Evolutionary conservation across 2,797 vertebrate species (phyloP).

Genomic region (Podarcis lilfordi): DNA sequence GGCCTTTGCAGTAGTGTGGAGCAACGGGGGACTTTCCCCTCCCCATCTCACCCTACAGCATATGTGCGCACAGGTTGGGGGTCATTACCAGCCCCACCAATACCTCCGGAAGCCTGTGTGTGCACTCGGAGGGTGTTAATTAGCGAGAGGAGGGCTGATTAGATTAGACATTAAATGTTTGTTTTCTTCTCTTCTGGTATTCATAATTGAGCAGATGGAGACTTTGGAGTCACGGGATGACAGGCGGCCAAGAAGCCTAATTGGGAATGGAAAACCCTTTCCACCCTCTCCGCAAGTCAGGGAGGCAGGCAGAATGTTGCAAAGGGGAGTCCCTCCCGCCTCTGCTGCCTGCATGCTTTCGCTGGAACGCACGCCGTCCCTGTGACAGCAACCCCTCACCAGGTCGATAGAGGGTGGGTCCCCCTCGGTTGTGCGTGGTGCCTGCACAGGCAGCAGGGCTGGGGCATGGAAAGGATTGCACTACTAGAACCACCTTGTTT

Average conservation of each 20-base stretch:
- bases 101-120: conserved; percentile 68
- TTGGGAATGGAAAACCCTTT: conserved; percentile 34
- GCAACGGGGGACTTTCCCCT: not conserved
- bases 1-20: not conserved
- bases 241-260: conserved; percentile 31
- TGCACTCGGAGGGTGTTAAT: conserved; percentile 76
- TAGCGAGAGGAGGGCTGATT: conserved; percentile 77
- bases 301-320: not conserved
- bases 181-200: conserved; percentile 62
- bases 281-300: not conserved
- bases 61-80: conserved; percentile 66
- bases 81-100: conserved; percentile 68
- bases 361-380: not conserved
- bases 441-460: not conserved
- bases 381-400: not conserved
- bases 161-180: conserved; percentile 80
- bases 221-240: conserved; percentile 27
- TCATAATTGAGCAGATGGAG: conserved; percentile 68
- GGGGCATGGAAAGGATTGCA: not conserved
- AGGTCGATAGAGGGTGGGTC: no score
- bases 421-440: not conserved
- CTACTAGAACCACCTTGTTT: not conserved
- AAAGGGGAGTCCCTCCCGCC: not conserved
- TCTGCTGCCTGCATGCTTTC: not conserved
- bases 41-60: conserved; percentile 55